phyloP scores from a whole-genome alignment of 2,113 vertebrate species.

The Hydrochoerus hydrochaeris region DNA sequence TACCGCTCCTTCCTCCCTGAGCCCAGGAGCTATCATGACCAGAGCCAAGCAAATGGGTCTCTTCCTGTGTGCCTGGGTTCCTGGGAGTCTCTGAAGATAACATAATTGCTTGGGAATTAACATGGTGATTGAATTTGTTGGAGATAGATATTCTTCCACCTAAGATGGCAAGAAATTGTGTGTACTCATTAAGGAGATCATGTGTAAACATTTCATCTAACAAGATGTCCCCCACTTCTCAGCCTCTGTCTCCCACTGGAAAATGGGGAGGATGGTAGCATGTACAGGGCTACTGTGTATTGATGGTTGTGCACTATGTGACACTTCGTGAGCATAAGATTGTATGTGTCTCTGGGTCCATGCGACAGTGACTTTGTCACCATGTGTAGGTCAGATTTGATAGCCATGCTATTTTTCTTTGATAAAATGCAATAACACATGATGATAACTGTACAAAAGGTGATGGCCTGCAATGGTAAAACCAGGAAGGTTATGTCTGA shows the following conservation, averaged over 20 bases:
- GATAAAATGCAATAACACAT: not conserved
- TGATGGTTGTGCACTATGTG: not conserved
- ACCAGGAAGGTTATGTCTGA: not conserved
- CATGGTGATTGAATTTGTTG: not conserved
- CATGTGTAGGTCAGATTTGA: not conserved
- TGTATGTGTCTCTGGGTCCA: not conserved
- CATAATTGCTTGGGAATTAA: not conserved
- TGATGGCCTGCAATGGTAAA: not conserved
- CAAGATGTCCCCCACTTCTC: not conserved
- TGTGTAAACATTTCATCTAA: not conserved
- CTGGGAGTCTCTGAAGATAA: not conserved
- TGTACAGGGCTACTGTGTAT: not conserved
- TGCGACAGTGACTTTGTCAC: not conserved
- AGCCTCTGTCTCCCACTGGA: not conserved
- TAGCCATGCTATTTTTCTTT: not conserved
- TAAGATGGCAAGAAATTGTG: slow-evolving; percentile 72
- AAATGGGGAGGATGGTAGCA: not conserved
- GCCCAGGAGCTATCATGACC: not conserved
- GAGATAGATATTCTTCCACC: not conserved
- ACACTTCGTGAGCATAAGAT: not conserved
- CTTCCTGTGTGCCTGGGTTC: not conserved
- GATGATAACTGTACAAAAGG: not conserved
- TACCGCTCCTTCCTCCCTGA: not conserved
- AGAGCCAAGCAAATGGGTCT: not conserved
- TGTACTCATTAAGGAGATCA: not conserved